phyloP scores from a whole-genome alignment of 2,113 vertebrate species.

The Antechinus stuartii region DNA sequence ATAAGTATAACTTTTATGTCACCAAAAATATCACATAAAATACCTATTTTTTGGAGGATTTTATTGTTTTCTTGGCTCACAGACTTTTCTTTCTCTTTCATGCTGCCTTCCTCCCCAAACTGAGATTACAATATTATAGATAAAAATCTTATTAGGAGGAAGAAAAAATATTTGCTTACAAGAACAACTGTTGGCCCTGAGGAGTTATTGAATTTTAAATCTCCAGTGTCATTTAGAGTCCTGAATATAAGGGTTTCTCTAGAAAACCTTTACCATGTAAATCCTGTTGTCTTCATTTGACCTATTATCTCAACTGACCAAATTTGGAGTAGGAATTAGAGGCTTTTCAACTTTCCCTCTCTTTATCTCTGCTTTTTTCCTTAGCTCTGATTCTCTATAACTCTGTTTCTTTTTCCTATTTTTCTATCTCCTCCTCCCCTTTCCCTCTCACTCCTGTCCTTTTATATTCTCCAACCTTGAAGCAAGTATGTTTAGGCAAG shows the following conservation, averaged over 20 bases:
- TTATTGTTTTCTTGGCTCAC: background rate
- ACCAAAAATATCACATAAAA: background rate
- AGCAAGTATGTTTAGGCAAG: background rate
- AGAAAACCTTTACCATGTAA: background rate
- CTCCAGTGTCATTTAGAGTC: background rate
- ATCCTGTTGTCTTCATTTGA: background rate
- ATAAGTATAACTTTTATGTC: background rate
- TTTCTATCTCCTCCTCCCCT: background rate
- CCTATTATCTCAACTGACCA: background rate
- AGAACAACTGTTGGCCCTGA: background rate
- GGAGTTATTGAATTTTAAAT: background rate
- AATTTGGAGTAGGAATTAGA: background rate
- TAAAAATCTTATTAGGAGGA: background rate
- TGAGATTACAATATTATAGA: background rate
- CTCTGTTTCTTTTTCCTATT: background rate
- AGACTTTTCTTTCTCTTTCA: background rate
- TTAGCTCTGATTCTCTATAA: background rate
- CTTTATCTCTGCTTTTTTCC: background rate
- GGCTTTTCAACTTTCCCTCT: background rate
- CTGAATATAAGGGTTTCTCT: background rate
- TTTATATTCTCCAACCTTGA: background rate
- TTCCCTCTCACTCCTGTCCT: background rate
- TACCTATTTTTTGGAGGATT: background rate
- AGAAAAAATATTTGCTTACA: background rate
- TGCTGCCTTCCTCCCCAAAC: background rate